Evolutionary conservation across 2,797 vertebrate genomes (phyloP), one percentile per base, ranked within the genome.

Genomic region (Cossypha heuglini): DNA sequence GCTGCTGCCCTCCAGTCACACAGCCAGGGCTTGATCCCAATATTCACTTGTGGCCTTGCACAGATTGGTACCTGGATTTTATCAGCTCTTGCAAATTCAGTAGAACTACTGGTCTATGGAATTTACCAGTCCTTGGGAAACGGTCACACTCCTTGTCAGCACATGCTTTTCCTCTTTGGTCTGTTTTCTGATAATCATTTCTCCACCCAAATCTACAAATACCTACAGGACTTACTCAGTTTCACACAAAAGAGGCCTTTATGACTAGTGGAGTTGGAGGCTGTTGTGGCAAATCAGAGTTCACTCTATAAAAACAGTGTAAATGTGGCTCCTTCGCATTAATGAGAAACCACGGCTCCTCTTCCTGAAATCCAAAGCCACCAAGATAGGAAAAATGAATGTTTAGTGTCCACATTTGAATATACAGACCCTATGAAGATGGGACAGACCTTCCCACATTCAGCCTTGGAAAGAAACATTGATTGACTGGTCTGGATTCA

Each of bases 21-120:
- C 51, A 81, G 20, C 20, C 33, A 10, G 4, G 2, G 3, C 10
- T 2, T 37, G 55, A 48, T 69, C 40, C 25, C 35, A 16, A 11
- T 28, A 21, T 62, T 82, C 37, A 16, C 35, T 6, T 35, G 51
- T 51, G 31, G 55, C 52, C 37, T 69, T 85, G 67, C 54, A 63
- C 33, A 73, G 75, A 45, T 38, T 3, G 0, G 16, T 55, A 35
- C 31, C 28, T 5, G 10, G 31, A 59, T 45, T 82, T 91, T 74
- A 66, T 76, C 88, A 83, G 67, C 59, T 83, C 52, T 78, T 69
- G 48, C 21, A 82, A 43, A 81, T 81, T 69, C 62, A 73, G 31
- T 29, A 52, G 63, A 48, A 45, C 48, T 82, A 18, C n/a, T 13
- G 5, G 29, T 78, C 49, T 75, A 18, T 48, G 72, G 75, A 94